Percentiles rank a stretch among this genome's conserved stretches.
Evolutionary conservation across 2,888 invertebrate genomes (phyloP).

Genomic region (Penaeus monodon): DNA sequence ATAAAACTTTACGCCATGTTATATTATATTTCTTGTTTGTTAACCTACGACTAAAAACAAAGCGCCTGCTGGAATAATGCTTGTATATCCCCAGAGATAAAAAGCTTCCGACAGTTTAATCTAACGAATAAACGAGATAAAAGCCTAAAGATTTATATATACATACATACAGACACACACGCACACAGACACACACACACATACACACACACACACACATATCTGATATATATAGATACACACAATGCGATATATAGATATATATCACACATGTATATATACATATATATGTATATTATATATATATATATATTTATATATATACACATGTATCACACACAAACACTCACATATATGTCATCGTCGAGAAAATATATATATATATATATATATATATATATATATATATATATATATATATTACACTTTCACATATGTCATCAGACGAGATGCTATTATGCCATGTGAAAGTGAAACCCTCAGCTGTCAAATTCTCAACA

Average conservation of each 20-base stretch:
- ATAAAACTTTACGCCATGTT: too few species aligned
- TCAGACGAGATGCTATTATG: not conserved
- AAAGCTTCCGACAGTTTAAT: too few species aligned
- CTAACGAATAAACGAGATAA: not conserved
- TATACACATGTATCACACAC: not conserved
- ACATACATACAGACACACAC: not conserved
- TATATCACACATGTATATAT: not conserved
- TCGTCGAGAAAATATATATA: not conserved
- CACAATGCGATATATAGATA: slow-evolving; percentile 5
- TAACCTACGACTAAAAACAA: too few species aligned
- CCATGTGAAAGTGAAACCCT: too few species aligned
- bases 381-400: not conserved
- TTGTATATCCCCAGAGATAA: too few species aligned
- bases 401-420: too few species aligned
- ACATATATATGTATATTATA: slow-evolving; percentile 13
- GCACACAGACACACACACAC: not conserved
- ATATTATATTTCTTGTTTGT: too few species aligned
- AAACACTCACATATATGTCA: not conserved
- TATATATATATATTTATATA: slow-evolving; percentile 1
- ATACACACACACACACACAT: not conserved
- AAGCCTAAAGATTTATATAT: not conserved
- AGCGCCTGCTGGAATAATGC: too few species aligned
- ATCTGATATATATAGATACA: not conserved
- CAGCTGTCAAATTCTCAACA: too few species aligned
- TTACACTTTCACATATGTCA: not conserved